These are phyloP conservation scores for Vidua chalybeata DNA, from an alignment of 2,113 vertebrate species.

Conservation along the genomic window DNA sequence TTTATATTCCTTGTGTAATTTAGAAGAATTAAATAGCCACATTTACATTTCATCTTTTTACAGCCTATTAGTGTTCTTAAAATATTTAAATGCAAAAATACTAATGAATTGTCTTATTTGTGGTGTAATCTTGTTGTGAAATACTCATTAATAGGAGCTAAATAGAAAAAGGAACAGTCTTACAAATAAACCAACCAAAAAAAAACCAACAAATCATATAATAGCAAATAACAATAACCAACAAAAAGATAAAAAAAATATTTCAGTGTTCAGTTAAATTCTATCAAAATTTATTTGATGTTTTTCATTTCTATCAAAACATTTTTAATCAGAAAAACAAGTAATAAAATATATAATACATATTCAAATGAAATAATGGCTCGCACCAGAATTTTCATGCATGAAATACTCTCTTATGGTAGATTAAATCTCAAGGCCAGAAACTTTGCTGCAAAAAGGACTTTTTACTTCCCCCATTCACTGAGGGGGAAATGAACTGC, in stretches of 20 bases:
- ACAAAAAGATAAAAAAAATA: not conserved
- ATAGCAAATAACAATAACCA: not conserved
- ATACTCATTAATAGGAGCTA: not conserved
- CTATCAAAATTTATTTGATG: not conserved
- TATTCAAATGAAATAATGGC: not conserved
- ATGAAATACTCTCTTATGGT: not conserved
- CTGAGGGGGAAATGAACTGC: not conserved
- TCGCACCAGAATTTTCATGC: not conserved
- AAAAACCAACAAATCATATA: not conserved
- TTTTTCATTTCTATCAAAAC: not conserved
- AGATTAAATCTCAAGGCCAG: not conserved
- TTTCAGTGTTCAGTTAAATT: not conserved
- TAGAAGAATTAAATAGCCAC: conserved; percentile 15
- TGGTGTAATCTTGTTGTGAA: not conserved
- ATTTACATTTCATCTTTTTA: not conserved
- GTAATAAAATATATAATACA: not conserved
- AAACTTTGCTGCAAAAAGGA: not conserved
- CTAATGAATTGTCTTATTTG: not conserved
- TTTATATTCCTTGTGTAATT: conserved; percentile 31
- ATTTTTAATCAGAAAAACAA: not conserved
- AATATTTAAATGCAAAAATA: conserved; percentile 19
- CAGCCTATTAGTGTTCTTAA: not conserved
- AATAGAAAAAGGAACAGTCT: not conserved
- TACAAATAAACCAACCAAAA: not conserved
- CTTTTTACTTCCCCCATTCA: not conserved